Conservation (phyloP, 2,888 invertebrate genomes). For the Argyra leucocephala region DNA sequence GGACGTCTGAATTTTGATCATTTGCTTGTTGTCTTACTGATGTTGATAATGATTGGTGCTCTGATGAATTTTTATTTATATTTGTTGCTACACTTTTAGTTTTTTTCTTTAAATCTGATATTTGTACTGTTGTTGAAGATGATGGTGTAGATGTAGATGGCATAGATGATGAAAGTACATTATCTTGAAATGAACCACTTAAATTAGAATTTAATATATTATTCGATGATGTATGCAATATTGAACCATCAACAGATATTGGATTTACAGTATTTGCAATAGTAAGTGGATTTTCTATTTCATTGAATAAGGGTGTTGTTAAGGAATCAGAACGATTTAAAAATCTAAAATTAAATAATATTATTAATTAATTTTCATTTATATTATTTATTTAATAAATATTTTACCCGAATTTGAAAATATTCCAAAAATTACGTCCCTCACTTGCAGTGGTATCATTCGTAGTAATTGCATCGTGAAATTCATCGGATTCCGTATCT, state of each 20-base stretch:
- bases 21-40: constrained; percentile 13
- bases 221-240: constrained; percentile 31
- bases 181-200: constrained; percentile 42
- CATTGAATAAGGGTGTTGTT: not conserved
- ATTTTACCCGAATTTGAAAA: constrained; percentile 31
- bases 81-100: constrained; percentile 10
- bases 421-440: constrained; percentile 31
- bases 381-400: too few species aligned
- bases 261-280: constrained; percentile 1
- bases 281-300: not conserved
- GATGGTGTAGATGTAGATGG: constrained; percentile 33
- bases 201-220: constrained; percentile 44
- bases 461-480: too few species aligned
- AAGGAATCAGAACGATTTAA: not conserved
- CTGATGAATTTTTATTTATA: constrained; percentile 7
- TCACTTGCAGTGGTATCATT: constrained; percentile 29
- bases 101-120: constrained; percentile 20
- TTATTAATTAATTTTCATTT: constrained; percentile 2
- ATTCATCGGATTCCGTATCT: constrained; percentile 30
- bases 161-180: constrained; percentile 33
- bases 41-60: constrained; percentile 14
- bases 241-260: constrained; percentile 14
- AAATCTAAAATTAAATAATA: not conserved
- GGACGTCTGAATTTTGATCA: constrained; percentile 16
- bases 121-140: constrained; percentile 22